These are phyloP conservation scores for Mormyrops boulengeri DNA, from an alignment of 2,797 vertebrate genomes.

Conservation along the genomic window DNA sequence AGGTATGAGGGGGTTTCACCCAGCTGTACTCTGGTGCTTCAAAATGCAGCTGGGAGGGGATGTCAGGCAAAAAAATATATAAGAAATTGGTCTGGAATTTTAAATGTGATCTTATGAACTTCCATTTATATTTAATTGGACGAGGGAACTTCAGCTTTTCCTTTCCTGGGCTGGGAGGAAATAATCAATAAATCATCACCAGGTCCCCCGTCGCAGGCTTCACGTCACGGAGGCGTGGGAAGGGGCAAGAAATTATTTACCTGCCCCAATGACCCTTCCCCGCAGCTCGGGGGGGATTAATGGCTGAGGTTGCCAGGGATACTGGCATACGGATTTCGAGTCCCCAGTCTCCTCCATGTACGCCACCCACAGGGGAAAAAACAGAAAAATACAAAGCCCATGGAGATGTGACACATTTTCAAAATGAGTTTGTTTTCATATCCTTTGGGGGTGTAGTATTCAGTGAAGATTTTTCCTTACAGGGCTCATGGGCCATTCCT, in stretches of 20 bases:
- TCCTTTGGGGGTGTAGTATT: not conserved
- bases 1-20: not conserved
- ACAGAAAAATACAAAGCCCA: not conserved
- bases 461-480: not conserved
- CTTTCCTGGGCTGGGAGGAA: conserved; percentile 19
- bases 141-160: conserved; percentile 46
- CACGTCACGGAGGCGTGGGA: not conserved
- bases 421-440: not conserved
- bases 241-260: not conserved
- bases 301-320: not conserved
- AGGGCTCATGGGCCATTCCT: not conserved
- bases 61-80: conserved; percentile 9
- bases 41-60: not conserved
- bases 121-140: conserved; percentile 47
- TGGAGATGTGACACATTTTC: not conserved
- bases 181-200: conserved; percentile 1
- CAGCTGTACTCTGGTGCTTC: not conserved
- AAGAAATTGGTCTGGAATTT: conserved; percentile 32
- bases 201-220: not conserved
- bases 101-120: conserved; percentile 42
- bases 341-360: not conserved
- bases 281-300: not conserved
- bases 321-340: not conserved
- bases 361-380: not conserved
- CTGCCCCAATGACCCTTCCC: not conserved